Evolutionary conservation across 2,113 vertebrate species (phyloP), one percentile per base, ranked within the genome.

Genomic region (Syngnathus typhle): DNA sequence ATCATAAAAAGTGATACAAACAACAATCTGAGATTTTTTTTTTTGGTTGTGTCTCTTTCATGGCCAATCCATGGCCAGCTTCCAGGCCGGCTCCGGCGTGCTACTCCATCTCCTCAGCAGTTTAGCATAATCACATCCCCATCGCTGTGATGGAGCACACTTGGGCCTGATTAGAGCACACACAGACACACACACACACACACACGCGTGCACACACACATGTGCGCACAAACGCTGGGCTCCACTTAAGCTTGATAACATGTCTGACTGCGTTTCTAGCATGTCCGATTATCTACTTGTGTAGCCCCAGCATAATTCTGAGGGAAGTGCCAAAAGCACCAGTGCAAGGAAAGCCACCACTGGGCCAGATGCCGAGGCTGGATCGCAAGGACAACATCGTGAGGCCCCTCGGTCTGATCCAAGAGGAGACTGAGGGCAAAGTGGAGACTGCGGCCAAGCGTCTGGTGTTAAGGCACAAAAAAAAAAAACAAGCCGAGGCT

Each of bases 91-190:
- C 60, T 68, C 41, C 41, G 13, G 27, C 64, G 46, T 87, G 82
- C 65, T 60, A 55, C 55, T 65, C 72, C 83, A 81, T 81, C 79
- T 74, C 70, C 21, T 74, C 69, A 75, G 76, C 77, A 85, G 80
- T 87, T 87, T 85, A 87, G 85, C 84, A 82, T 89, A 89, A 89
- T 87, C 85, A 82, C 78, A 84, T 87, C 55, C 85, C 80, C 72
- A 75, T 73, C 43, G 60, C 62, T 72, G 80, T 87, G 82, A 87
- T 84, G 72, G 82, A 84, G 77, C 80, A 87, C 85, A 86, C 84
- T 87, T 80, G 79, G 64, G 70, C 72, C 82, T 79, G 80, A 87
- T 87, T 87, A 85, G 72, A 68, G 71, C 61, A 73, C 36, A 7
- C 54, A 58, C 46, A 51, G 61, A 38, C 44, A 37, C 38, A 15